Percentiles rank a stretch among this genome's conserved stretches.
Evolutionary conservation across 2,888 invertebrate genomes (phyloP).

Genomic region (Acanthoscelides obtectus): DNA sequence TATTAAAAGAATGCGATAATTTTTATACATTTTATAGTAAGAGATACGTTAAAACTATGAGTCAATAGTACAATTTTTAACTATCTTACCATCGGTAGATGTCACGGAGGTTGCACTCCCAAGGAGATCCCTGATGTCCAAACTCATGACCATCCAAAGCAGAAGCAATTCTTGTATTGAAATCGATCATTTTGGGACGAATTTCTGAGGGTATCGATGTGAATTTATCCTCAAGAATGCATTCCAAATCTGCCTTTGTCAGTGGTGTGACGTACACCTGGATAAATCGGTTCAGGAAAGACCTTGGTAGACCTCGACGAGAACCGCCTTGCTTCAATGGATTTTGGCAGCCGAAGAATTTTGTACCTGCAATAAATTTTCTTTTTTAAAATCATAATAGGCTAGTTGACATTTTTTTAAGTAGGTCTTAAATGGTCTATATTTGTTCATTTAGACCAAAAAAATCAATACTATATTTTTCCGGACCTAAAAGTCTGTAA

Average conservation of each 20-base stretch:
- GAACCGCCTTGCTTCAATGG: constrained; percentile 94
- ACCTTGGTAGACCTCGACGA: constrained; percentile 90
- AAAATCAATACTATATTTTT: too few relatives aligned
- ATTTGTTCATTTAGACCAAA: too few relatives aligned
- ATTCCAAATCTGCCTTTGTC: constrained; percentile 60
- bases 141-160: constrained; percentile 63
- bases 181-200: constrained; percentile 68
- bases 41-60: too few relatives aligned
- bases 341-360: constrained; percentile 97
- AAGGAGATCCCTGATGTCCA: constrained; percentile 83
- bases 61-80: too few relatives aligned
- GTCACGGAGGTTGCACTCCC: constrained; percentile 97
- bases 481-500: too few relatives aligned
- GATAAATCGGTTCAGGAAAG: constrained; percentile 95
- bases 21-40: too few relatives aligned
- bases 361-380: constrained; percentile 54
- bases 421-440: too few relatives aligned
- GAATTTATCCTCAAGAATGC: constrained; percentile 65
- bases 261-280: constrained; percentile 72
- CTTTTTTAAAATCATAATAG: constrained; percentile 1
- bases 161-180: constrained; percentile 65
- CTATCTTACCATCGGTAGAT: constrained; percentile 92
- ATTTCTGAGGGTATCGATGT: constrained; percentile 56
- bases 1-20: too few relatives aligned
- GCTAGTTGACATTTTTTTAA: too few relatives aligned